phyloP scores from a whole-genome alignment of 1,140 invertebrate genomes.

The Bombus affinis region DNA sequence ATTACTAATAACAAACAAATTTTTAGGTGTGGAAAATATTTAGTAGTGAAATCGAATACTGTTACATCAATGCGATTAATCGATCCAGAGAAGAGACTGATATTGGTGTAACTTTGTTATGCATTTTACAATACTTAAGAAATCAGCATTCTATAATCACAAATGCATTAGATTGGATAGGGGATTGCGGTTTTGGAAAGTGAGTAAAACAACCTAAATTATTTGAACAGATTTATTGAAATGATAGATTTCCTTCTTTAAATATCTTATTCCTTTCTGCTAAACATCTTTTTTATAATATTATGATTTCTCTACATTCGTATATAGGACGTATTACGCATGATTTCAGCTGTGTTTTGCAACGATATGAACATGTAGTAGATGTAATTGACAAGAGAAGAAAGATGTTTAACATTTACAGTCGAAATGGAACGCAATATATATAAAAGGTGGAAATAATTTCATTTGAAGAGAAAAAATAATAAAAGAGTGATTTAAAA shows the following conservation, averaged over 20 bases:
- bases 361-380: slow-evolving; percentile 64
- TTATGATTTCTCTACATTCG: slow-evolving; percentile 21
- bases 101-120: slow-evolving; percentile 86
- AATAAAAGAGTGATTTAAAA: neutral
- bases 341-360: slow-evolving; percentile 57
- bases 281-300: slow-evolving; percentile 34
- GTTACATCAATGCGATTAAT: slow-evolving; percentile 81
- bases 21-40: slow-evolving; percentile 89
- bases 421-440: neutral
- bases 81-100: slow-evolving; percentile 84
- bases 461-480: neutral
- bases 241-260: slow-evolving; percentile 21
- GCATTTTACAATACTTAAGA: slow-evolving; percentile 83
- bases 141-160: slow-evolving; percentile 75
- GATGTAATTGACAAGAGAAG: slow-evolving; percentile 51
- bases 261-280: slow-evolving; percentile 16
- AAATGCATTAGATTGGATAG: slow-evolving; percentile 75
- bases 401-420: slow-evolving; percentile 45
- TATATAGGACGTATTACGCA: slow-evolving; percentile 48
- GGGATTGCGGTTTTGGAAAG: slow-evolving; percentile 63
- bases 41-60: slow-evolving; percentile 85
- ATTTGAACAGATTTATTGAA: slow-evolving; percentile 50
- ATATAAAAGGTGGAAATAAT: neutral
- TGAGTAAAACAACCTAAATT: slow-evolving; percentile 45
- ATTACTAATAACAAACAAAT: slow-evolving; percentile 50